Percentiles rank a stretch among this genome's conserved stretches.
These are phyloP conservation scores for Drosophila nebulosa DNA, from an alignment of 1,140 invertebrate species.

Conservation along the genomic window DNA sequence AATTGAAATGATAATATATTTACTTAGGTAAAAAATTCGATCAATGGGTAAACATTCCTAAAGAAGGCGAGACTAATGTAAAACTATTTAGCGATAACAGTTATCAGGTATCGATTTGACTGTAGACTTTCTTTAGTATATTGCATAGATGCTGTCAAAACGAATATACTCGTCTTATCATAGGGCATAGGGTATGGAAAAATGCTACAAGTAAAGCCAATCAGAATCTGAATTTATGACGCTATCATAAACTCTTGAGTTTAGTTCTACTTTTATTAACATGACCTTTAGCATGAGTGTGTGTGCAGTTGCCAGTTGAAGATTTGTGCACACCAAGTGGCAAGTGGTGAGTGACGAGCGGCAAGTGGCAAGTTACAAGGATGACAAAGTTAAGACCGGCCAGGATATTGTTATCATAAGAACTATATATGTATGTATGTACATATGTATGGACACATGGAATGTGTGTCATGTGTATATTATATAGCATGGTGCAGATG, in stretches of 20 bases:
- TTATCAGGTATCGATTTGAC: no score
- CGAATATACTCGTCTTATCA: no score
- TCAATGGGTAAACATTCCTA: no score
- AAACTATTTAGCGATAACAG: no score
- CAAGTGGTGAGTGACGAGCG: slow-evolving; percentile 15
- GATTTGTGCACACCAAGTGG: slow-evolving; percentile 2
- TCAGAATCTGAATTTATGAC: slow-evolving; percentile 36
- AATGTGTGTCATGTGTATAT: slow-evolving; percentile 8
- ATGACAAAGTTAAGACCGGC: slow-evolving; percentile 40
- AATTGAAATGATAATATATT: no score
- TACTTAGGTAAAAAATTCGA: no score
- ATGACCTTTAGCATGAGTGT: slow-evolving; percentile 49
- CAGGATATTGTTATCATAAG: slow-evolving; percentile 28
- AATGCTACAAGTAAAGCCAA: slow-evolving; percentile 1
- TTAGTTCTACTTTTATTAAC: slow-evolving; percentile 35
- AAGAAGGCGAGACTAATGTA: no score
- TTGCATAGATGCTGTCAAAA: no score
- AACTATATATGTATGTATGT: background rate
- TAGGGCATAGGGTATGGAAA: background rate
- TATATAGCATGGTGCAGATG: slow-evolving; percentile 26
- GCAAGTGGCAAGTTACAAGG: slow-evolving; percentile 13
- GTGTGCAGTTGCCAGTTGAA: background rate
- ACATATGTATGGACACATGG: slow-evolving; percentile 14
- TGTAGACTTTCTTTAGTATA: no score
- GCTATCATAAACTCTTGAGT: slow-evolving; percentile 31